phyloP scores from a whole-genome alignment of 2,113 vertebrate genomes.

The Hypocryptadius cinnamomeus region DNA sequence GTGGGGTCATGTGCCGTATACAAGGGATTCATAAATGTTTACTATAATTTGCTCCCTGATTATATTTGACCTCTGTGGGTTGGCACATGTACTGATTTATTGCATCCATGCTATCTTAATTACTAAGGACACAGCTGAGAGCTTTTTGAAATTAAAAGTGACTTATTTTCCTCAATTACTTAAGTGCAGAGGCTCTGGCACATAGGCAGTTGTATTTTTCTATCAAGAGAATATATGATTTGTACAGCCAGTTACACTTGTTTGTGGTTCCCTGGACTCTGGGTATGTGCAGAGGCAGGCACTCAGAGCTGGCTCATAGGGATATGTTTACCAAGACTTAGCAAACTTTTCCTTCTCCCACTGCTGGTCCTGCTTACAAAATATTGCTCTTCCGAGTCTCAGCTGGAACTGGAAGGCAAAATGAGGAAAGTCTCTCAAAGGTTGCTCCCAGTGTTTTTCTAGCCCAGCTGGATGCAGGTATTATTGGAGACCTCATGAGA shows the following conservation, averaged over 20 bases:
- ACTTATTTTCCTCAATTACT: constrained; percentile 52
- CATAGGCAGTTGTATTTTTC: not conserved
- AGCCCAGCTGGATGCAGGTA: constrained; percentile 30
- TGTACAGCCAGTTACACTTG: not conserved
- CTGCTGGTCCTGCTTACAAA: constrained; percentile 13
- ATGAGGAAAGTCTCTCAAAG: not conserved
- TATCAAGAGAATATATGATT: not conserved
- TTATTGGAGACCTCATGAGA: constrained; percentile 35
- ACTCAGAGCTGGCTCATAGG: not conserved
- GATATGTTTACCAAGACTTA: not conserved
- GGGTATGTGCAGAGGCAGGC: not conserved
- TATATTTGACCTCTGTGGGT: constrained; percentile 84
- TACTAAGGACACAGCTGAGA: constrained; percentile 57
- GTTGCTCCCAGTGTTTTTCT: constrained; percentile 8
- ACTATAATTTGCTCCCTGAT: constrained; percentile 82
- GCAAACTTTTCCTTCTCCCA: constrained; percentile 7
- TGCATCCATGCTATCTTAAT: constrained; percentile 68
- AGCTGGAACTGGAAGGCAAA: constrained; percentile 22
- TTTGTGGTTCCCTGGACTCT: constrained; percentile 9
- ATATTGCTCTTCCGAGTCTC: not conserved
- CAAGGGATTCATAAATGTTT: constrained; percentile 90
- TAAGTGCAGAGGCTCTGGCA: not conserved
- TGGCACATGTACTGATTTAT: constrained; percentile 76
- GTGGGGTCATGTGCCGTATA: constrained; percentile 85
- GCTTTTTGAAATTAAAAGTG: constrained; percentile 54